These are phyloP conservation scores for Noctua fimbriata DNA, from an alignment of 2,888 invertebrate species.

Conservation along the genomic window DNA sequence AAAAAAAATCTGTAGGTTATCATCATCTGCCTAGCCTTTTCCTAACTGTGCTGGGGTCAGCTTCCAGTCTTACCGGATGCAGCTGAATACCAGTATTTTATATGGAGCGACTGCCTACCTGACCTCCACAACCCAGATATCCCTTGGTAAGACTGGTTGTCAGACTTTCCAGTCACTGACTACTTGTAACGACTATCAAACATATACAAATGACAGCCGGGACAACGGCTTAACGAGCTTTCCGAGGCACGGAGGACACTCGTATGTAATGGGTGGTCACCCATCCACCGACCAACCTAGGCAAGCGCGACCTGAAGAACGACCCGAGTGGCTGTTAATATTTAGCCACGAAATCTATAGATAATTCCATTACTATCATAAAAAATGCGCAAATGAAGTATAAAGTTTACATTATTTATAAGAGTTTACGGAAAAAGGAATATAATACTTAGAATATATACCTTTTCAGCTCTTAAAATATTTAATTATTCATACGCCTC, in stretches of 20 bases:
- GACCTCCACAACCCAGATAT: neutral
- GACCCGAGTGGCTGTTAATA: neutral
- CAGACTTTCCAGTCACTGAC: neutral
- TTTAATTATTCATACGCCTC: constrained; percentile 31
- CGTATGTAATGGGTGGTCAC: neutral
- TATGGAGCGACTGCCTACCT: neutral
- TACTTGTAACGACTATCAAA: neutral
- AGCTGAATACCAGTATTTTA: neutral
- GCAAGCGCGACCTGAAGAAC: neutral
- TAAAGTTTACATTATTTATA: constrained; percentile 8
- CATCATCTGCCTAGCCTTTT: neutral
- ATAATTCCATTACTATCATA: too few species aligned
- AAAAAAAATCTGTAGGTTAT: neutral
- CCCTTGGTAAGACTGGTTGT: neutral
- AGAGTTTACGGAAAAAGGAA: constrained; percentile 28
- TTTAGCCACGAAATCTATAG: neutral
- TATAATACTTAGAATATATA: neutral
- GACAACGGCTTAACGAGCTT: neutral
- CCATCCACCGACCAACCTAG: neutral
- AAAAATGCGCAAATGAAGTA: neutral
- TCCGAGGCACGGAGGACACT: neutral
- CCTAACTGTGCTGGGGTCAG: neutral
- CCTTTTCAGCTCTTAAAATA: constrained; percentile 31
- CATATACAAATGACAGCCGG: neutral
- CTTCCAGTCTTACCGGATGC: neutral